A percentile compares a stretch with the other conserved stretches of the same genome.
phyloP scores from a whole-genome alignment of 1,140 invertebrate species.

The Globodera rostochiensis region DNA sequence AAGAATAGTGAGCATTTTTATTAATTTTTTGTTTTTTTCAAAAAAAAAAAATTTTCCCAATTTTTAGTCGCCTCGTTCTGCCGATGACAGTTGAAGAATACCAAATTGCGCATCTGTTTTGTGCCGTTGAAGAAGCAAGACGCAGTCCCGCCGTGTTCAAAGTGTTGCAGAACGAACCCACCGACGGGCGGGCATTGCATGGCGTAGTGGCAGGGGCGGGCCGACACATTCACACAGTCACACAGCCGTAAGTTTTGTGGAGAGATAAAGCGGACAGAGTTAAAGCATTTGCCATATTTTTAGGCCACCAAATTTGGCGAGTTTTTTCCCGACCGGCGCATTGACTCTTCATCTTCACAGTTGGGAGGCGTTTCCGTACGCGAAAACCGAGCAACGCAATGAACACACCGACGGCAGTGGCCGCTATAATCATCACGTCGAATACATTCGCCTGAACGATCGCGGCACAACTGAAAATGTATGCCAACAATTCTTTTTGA shows the following conservation, averaged over 20 bases:
- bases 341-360: slow-evolving; percentile 97
- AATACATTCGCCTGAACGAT: slow-evolving; percentile 88
- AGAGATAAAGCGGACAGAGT: too few relatives aligned
- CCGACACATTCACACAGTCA: slow-evolving; percentile 99
- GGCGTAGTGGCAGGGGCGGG: slow-evolving; percentile 83
- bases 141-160: slow-evolving; percentile 98
- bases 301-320: slow-evolving; percentile 74
- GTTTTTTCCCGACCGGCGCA: slow-evolving; percentile 91
- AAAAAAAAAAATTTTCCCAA: not conserved
- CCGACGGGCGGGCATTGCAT: slow-evolving; percentile 81
- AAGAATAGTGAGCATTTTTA: slow-evolving; percentile 58
- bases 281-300: slow-evolving; percentile 25
- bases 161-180: slow-evolving; percentile 93
- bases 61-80: slow-evolving; percentile 62
- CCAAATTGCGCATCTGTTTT: slow-evolving; percentile 83
- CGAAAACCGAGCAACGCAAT: slow-evolving; percentile 83
- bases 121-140: slow-evolving; percentile 96
- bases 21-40: not conserved
- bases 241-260: slow-evolving; percentile 75
- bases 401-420: slow-evolving; percentile 95
- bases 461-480: slow-evolving; percentile 82
- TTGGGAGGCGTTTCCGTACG: slow-evolving; percentile 99
- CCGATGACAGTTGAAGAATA: slow-evolving; percentile 64
- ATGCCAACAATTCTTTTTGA: slow-evolving; percentile 66
- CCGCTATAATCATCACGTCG: slow-evolving; percentile 91